phyloP scores from a whole-genome alignment of 1,140 invertebrate genomes.

The Papilio machaon region DNA sequence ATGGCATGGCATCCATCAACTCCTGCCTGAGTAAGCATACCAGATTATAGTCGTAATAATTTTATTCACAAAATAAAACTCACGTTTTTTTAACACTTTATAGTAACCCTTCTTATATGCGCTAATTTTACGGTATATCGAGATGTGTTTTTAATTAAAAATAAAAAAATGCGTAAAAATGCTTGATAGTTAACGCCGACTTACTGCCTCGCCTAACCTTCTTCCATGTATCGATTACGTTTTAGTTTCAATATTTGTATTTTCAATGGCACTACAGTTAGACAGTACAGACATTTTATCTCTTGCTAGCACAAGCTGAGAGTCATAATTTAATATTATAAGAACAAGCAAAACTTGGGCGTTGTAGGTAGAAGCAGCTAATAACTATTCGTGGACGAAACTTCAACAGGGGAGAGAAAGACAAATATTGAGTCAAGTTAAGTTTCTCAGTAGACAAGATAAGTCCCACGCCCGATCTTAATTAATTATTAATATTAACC shows the following conservation, averaged over 20 bases:
- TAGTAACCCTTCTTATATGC: not conserved
- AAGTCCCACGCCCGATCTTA: slow-evolving; percentile 56
- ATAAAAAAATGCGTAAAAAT: not conserved
- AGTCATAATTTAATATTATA: slow-evolving; percentile 59
- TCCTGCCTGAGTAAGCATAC: no score
- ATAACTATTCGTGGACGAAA: slow-evolving; percentile 67
- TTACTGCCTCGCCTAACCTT: no score
- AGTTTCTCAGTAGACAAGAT: slow-evolving; percentile 62
- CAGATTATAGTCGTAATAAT: no score
- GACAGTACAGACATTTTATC: slow-evolving; percentile 14
- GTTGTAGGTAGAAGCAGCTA: slow-evolving; percentile 56
- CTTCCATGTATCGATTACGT: no score
- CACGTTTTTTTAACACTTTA: not conserved
- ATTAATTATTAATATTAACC: slow-evolving; percentile 66
- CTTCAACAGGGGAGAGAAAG: slow-evolving; percentile 61
- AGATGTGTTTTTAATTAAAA: not conserved
- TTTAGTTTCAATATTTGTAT: not conserved
- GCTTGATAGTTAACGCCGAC: no score
- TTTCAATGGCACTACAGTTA: not conserved
- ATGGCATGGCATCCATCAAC: no score
- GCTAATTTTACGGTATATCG: not conserved
- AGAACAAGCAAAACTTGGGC: slow-evolving; percentile 58
- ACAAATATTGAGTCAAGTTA: slow-evolving; percentile 69
- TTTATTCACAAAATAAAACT: not conserved
- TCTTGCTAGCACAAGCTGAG: slow-evolving; percentile 40